Evolutionary conservation across 2,113 vertebrate species (phyloP).

Genomic region (Catharus bicknelli): DNA sequence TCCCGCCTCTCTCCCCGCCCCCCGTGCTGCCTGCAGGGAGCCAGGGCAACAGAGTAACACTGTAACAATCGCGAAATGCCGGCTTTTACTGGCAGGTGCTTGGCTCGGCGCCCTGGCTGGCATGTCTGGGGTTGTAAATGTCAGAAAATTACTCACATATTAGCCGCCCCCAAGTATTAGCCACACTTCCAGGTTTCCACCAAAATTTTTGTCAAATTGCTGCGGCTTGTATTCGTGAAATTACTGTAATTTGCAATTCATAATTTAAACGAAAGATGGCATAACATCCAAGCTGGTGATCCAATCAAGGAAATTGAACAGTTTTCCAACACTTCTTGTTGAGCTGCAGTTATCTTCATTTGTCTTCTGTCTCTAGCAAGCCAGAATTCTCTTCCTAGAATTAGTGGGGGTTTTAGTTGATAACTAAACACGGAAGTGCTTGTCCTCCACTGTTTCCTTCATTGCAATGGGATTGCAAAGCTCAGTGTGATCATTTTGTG

Average conservation of each 20-base stretch:
- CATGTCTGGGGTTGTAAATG: no score
- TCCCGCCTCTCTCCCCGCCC: no score
- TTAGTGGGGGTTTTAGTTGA: neutral
- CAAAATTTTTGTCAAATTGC: no score
- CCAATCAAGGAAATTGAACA: neutral
- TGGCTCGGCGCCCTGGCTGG: no score
- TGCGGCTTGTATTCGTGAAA: no score
- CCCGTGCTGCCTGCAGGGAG: no score
- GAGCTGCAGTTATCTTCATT: neutral
- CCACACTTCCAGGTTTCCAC: no score
- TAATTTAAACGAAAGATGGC: conserved; percentile 69
- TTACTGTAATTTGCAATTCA: conserved; percentile 54
- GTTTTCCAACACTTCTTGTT: neutral
- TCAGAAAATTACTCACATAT: no score
- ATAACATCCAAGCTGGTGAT: conserved; percentile 40
- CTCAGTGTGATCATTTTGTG: neutral
- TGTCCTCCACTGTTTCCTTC: neutral
- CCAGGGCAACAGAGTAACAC: no score
- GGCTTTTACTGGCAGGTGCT: no score
- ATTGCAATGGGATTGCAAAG: neutral
- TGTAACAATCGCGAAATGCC: no score
- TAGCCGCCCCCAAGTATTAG: no score
- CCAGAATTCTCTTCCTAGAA: neutral
- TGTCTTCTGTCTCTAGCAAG: neutral
- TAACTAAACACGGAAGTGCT: neutral